Base-by-base conservation (phyloP, 2,888 invertebrate genomes). In the Flexamia atlantica region DNA sequence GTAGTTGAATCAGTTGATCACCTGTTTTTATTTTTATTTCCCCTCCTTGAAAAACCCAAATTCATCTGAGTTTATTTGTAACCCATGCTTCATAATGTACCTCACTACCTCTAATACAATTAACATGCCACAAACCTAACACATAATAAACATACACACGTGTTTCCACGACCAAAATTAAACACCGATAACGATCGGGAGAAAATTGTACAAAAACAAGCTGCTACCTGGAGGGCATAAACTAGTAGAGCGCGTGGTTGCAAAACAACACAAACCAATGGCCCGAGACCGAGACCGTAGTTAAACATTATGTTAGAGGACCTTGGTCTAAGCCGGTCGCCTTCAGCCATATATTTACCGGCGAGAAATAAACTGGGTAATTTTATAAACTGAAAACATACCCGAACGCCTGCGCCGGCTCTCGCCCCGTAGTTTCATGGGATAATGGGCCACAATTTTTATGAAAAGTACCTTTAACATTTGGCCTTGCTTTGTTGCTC, bases 311-410 rank as follows among this genome's bases (percentile, higher is more conserved):
- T 76, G 74, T 76, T 76, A 76, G 70, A 14, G 36, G 40, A 76
- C 74, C 74, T 76, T 76, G 72, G 46, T 23, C 20, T 17, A 28
- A 25, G 28, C 40, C 3, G 10, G 25, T 17, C 14, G 9, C 74
- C 74, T 5, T 14, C 46, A 28, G 74, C 74, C 23, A 46, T 76
- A 76, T 76, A 76, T 46, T 76, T 76, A 76, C 42, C 46, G 14
- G 12, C 72, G 28, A 46, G 36, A 76, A 76, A 76, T 76, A 76
- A 76, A 76, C 74, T 76, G 74, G 74, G 46, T 76, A 76, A 76
- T 76, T 76, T 76, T 76, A 76, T 46, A 76, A 46, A 42, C 46
- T 76, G 74, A 76, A 76, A 76, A 76, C 74, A 76, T 25, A 50
- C 74, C 46, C 4, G 30, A n/a, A 23, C 23, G 23, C 50, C n/a